phyloP scores from a whole-genome alignment of 2,888 invertebrate species.

The Stratiomys singularior region DNA sequence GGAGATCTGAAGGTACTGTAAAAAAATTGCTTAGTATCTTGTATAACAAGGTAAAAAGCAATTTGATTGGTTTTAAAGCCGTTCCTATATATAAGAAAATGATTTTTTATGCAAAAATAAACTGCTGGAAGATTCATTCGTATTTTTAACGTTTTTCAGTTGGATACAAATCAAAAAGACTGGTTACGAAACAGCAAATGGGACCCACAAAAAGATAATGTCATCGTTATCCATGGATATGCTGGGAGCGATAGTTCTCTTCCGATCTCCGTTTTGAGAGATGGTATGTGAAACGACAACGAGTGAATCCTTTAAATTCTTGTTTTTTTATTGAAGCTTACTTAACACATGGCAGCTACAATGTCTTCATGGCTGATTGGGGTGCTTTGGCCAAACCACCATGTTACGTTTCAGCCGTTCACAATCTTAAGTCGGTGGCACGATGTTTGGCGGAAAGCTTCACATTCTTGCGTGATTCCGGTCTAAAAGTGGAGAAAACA shows the following conservation, averaged over 20 bases:
- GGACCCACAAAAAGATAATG: constrained; percentile 76
- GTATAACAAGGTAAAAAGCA: no score
- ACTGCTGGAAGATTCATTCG: no score
- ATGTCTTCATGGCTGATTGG: constrained; percentile 83
- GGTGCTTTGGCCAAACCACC: constrained; percentile 76
- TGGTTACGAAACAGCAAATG: constrained; percentile 79
- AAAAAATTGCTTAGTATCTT: no score
- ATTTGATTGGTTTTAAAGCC: no score
- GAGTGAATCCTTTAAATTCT: not conserved
- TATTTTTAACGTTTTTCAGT: no score
- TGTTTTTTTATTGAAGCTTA: constrained; percentile 69
- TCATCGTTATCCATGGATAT: constrained; percentile 80
- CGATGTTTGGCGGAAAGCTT: constrained; percentile 76
- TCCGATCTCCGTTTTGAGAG: constrained; percentile 78
- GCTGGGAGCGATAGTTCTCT: constrained; percentile 80
- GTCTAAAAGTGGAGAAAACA: constrained; percentile 72
- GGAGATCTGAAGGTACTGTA: no score
- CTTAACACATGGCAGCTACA: constrained; percentile 77
- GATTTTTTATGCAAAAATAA: no score
- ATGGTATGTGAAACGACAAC: constrained; percentile 67
- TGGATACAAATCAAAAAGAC: constrained; percentile 72
- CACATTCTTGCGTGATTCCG: constrained; percentile 72
- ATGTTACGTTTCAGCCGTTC: constrained; percentile 80
- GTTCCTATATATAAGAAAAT: no score
- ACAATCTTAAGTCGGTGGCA: constrained; percentile 78